Percentiles rank a stretch among this genome's conserved stretches.
Conservation (phyloP, 2,797 vertebrate genomes). For the Holocentrus rufus region DNA sequence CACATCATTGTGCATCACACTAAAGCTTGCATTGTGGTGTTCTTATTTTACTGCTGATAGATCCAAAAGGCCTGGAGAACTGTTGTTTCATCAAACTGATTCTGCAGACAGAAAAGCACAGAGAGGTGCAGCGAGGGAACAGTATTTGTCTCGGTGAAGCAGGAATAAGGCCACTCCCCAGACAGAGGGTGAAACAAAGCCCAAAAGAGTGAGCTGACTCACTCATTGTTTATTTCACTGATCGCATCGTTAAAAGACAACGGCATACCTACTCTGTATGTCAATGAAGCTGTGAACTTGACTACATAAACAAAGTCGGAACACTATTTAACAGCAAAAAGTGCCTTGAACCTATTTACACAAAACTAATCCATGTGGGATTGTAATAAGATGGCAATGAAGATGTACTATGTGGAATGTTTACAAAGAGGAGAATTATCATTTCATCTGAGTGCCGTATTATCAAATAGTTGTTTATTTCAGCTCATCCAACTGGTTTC, state of each 20-base stretch:
- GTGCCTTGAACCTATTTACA: constrained; percentile 33
- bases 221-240: constrained; percentile 33
- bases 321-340: constrained; percentile 35
- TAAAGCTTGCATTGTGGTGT: not conserved
- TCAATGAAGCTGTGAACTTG: constrained; percentile 30
- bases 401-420: constrained; percentile 45
- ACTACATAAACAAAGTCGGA: constrained; percentile 57
- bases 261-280: constrained; percentile 29
- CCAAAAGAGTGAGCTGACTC: constrained; percentile 27
- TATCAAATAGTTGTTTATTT: constrained; percentile 65
- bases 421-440: constrained; percentile 62
- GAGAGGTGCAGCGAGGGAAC: not conserved
- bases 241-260: constrained; percentile 46
- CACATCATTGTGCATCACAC: not conserved
- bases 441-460: constrained; percentile 60
- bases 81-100: not conserved
- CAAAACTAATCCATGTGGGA: constrained; percentile 42
- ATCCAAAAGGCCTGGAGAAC: not conserved
- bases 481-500: constrained; percentile 51
- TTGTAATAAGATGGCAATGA: constrained; percentile 47
- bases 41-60: not conserved
- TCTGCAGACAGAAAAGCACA: not conserved
- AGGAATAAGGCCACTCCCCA: constrained; percentile 5
- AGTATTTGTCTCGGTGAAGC: not conserved
- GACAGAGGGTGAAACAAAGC: constrained; percentile 9